These are phyloP conservation scores for Drosophila ogumai DNA, from an alignment of 1,140 invertebrate species.

Conservation along the genomic window DNA sequence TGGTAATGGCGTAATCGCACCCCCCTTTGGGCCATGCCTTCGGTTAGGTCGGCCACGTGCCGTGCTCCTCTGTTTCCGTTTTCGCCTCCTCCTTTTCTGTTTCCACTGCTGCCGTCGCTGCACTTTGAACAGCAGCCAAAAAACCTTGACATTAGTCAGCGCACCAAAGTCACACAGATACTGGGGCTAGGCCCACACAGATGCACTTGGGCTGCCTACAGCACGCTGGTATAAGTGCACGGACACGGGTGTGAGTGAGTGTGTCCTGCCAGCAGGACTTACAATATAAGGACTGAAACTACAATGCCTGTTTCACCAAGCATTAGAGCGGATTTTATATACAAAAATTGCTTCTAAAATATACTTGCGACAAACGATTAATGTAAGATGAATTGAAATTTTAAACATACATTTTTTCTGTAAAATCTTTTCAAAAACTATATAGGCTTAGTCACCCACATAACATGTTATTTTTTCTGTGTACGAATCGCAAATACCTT, in stretches of 20 bases:
- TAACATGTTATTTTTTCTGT: neutral
- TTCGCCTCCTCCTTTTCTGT: conserved; percentile 2
- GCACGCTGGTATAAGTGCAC: neutral
- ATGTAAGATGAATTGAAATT: too few relatives aligned
- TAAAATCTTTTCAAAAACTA: too few relatives aligned
- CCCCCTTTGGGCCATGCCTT: neutral
- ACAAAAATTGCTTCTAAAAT: neutral
- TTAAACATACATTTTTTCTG: too few relatives aligned
- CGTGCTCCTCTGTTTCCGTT: conserved; percentile 13
- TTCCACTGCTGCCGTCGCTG: conserved; percentile 35
- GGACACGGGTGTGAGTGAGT: neutral
- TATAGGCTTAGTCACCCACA: neutral
- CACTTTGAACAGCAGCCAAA: conserved; percentile 65
- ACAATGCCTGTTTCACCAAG: neutral
- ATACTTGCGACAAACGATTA: too few relatives aligned
- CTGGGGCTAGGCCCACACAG: neutral
- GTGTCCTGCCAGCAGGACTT: neutral
- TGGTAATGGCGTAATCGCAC: conserved; percentile 51
- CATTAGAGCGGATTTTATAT: neutral
- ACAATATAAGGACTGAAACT: neutral
- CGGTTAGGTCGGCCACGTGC: conserved; percentile 40
- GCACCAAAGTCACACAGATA: conserved; percentile 19
- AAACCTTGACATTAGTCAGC: conserved; percentile 75
- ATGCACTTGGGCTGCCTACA: conserved; percentile 9
- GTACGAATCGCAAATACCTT: conserved; percentile 1